Conservation (phyloP, 2,113 vertebrate genomes). For the Martes martes region DNA sequence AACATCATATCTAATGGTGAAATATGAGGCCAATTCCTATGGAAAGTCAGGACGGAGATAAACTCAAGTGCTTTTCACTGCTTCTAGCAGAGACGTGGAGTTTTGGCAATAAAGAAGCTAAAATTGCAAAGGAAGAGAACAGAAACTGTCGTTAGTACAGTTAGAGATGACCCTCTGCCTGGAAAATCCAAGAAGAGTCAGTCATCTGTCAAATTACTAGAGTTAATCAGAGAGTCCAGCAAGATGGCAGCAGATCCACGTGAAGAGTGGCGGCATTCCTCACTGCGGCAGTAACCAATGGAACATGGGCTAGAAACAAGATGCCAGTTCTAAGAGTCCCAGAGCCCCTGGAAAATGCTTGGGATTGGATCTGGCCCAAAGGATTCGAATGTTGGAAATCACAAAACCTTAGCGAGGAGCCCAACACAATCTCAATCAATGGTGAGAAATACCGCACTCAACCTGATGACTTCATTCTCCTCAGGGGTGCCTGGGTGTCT, state of each 20-base stretch:
- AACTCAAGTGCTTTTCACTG: not conserved
- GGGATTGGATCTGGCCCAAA: not conserved
- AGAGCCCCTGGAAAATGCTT: not conserved
- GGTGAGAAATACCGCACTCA: not conserved
- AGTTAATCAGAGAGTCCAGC: slow-evolving; percentile 30
- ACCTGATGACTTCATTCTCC: not conserved
- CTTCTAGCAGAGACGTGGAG: not conserved
- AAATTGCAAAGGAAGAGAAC: slow-evolving; percentile 5
- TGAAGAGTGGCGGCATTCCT: not conserved
- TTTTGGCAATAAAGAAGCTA: slow-evolving; percentile 1
- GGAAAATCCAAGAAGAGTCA: not conserved
- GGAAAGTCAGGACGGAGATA: slow-evolving; percentile 3
- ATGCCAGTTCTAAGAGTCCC: not conserved
- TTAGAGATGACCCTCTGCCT: not conserved
- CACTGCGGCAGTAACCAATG: not conserved
- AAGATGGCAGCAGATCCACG: not conserved
- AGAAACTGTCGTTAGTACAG: slow-evolving; percentile 4
- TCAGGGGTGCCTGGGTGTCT: not conserved
- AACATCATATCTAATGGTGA: slow-evolving; percentile 1
- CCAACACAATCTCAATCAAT: not conserved
- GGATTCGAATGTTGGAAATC: not conserved
- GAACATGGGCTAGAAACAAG: not conserved
- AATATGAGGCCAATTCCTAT: not conserved
- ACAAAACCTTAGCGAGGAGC: not conserved
- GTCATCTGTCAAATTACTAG: slow-evolving; percentile 1